Conservation (phyloP, 2,113 vertebrate species). For the Parus major region DNA sequence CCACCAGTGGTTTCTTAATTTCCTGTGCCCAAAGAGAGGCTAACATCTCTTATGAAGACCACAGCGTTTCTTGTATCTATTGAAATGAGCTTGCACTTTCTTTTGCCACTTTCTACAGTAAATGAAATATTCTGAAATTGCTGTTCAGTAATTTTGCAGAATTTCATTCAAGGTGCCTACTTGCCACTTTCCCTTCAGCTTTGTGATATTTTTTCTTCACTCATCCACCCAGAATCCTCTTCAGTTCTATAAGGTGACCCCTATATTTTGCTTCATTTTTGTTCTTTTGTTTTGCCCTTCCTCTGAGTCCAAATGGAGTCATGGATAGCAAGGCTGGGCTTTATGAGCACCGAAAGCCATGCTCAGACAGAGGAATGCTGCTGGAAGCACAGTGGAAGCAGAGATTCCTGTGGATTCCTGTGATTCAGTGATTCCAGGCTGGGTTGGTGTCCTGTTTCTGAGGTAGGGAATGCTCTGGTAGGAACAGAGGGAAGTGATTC, state of each 20-base stretch:
- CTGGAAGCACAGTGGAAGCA: rapidly evolving
- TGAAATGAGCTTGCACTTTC: background rate
- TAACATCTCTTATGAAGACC: background rate
- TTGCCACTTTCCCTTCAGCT: background rate
- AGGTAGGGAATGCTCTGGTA: no score
- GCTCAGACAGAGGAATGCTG: background rate
- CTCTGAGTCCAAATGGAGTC: rapidly evolving
- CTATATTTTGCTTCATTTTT: background rate
- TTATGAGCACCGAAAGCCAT: background rate
- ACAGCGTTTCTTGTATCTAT: background rate
- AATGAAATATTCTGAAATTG: background rate
- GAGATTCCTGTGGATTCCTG: background rate
- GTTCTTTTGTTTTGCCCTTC: background rate
- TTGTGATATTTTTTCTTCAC: background rate
- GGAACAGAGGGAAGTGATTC: rapidly evolving
- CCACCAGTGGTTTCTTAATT: background rate
- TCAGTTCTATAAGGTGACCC: background rate
- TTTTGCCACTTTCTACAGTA: background rate
- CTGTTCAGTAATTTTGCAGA: background rate
- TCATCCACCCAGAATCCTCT: background rate
- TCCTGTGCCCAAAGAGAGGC: background rate
- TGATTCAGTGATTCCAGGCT: no score
- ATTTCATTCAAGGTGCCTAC: background rate
- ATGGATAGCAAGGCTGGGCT: background rate
- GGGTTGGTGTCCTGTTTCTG: rapidly evolving